These are phyloP conservation scores for Pelecanoides urinatrix DNA, from an alignment of 2,113 vertebrate species.

Conservation along the genomic window DNA sequence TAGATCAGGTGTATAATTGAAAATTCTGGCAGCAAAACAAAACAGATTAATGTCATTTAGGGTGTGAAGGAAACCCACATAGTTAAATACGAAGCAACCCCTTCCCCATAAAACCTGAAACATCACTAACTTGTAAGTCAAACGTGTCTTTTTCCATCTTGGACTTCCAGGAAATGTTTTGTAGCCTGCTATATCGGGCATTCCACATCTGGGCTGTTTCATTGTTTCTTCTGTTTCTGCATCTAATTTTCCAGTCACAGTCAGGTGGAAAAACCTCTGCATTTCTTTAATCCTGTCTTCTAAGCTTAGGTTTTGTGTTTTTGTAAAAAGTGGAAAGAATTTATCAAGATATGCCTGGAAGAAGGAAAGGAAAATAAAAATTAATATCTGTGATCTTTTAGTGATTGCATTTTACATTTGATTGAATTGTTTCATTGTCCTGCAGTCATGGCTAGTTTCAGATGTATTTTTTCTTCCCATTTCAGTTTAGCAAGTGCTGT, in stretches of 20 bases:
- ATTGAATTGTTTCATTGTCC: neutral
- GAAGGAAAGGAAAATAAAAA: neutral
- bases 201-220: constrained; percentile 67
- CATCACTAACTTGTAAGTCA: constrained; percentile 74
- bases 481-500: neutral
- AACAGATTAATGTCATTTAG: neutral
- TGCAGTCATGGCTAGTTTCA: neutral
- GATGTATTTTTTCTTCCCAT: neutral
- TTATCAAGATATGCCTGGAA: constrained; percentile 70
- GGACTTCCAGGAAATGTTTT: neutral
- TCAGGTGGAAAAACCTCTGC: constrained; percentile 72
- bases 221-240: constrained; percentile 12
- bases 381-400: neutral
- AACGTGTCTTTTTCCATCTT: constrained; percentile 55
- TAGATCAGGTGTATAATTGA: constrained; percentile 65
- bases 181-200: constrained; percentile 49
- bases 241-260: constrained; percentile 66
- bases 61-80: neutral
- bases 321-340: constrained; percentile 50
- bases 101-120: neutral
- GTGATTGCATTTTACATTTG: neutral
- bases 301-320: neutral
- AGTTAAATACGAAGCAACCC: neutral
- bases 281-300: constrained; percentile 65
- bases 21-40: constrained; percentile 32